These are phyloP conservation scores for Scaeva pyrastri DNA, from an alignment of 2,888 invertebrate species.

Conservation along the genomic window DNA sequence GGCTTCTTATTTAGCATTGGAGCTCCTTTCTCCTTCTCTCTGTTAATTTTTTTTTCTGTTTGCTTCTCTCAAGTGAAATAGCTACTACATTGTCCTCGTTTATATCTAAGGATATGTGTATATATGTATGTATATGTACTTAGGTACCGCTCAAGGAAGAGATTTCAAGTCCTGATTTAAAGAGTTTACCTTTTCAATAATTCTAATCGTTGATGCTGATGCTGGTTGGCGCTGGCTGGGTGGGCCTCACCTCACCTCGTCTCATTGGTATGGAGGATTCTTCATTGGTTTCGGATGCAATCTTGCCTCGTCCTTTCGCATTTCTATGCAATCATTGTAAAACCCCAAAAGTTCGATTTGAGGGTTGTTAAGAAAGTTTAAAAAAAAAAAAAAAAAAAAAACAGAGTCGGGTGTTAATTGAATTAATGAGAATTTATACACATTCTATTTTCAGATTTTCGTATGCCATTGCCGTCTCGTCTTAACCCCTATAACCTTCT, in stretches of 20 bases:
- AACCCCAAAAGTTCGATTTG: conserved; percentile 70
- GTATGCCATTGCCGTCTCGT: conserved; percentile 38
- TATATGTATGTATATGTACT: no score
- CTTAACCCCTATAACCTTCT: conserved; percentile 51
- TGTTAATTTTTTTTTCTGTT: neutral
- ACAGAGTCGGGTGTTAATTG: conserved; percentile 67
- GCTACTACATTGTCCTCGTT: conserved; percentile 20
- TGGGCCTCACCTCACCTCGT: neutral
- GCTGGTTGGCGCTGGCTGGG: neutral
- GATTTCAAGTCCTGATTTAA: conserved; percentile 62
- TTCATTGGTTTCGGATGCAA: conserved; percentile 28
- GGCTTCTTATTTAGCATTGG: conserved; percentile 59
- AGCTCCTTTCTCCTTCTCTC: conserved; percentile 13
- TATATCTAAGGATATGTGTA: neutral
- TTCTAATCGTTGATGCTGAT: conserved; percentile 65
- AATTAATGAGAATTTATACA: conserved; percentile 76
- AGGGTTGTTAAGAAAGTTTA: neutral
- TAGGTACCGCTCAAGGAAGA: neutral
- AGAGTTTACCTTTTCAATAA: conserved; percentile 71
- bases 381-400: neutral
- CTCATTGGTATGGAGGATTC: neutral
- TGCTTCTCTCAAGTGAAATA: neutral
- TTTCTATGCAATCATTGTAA: conserved; percentile 55
- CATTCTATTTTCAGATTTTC: conserved; percentile 46
- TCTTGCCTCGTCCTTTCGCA: neutral